phyloP scores from a whole-genome alignment of 2,113 vertebrate species.

The Tenrec ecaudatus region DNA sequence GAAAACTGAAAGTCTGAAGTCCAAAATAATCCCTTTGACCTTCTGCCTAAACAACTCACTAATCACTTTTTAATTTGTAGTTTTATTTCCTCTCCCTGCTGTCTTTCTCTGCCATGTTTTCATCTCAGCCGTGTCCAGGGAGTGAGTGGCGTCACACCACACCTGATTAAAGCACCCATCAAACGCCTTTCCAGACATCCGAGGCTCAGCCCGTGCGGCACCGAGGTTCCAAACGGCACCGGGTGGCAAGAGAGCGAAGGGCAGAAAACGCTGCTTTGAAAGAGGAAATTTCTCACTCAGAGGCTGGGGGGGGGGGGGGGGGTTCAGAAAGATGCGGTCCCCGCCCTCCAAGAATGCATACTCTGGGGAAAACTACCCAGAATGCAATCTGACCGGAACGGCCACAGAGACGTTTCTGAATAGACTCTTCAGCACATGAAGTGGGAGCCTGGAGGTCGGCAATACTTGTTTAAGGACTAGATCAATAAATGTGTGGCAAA shows the following conservation, averaged over 20 bases:
- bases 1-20: conserved; percentile 86
- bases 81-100: conserved; percentile 86
- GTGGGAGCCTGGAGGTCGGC: neutral
- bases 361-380: neutral
- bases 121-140: conserved; percentile 78
- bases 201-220: conserved; percentile 62
- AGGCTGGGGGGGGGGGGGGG: no score
- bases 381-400: neutral
- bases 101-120: conserved; percentile 81
- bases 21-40: conserved; percentile 85
- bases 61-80: conserved; percentile 88
- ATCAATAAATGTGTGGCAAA: neutral
- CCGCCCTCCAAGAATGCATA: conserved; percentile 12
- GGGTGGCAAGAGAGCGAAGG: conserved; percentile 56
- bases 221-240: conserved; percentile 66
- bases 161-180: conserved; percentile 82
- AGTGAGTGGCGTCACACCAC: conserved; percentile 82
- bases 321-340: conserved; percentile 13
- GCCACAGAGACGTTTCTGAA: neutral
- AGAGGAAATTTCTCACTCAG: conserved; percentile 52
- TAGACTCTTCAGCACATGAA: neutral
- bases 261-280: conserved; percentile 34
- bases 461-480: neutral
- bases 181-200: conserved; percentile 78
- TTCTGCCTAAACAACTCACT: conserved; percentile 86